These are phyloP conservation scores for Drosophila dunni DNA, from an alignment of 1,140 invertebrate species.

Conservation along the genomic window DNA sequence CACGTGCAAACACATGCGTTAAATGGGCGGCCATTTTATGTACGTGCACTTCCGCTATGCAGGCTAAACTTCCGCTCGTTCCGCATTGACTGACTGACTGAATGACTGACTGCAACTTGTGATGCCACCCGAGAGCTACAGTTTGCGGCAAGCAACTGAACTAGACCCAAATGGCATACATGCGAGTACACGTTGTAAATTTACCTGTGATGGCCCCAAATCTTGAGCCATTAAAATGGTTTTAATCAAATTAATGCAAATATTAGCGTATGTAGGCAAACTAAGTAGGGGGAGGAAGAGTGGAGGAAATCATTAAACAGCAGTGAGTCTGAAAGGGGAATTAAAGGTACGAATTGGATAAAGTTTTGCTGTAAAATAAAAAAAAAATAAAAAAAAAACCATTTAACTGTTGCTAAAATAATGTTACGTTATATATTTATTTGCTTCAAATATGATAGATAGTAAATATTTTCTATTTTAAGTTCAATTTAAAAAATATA, in stretches of 20 bases:
- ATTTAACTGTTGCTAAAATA: no score
- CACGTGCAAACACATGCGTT: conserved; percentile 77
- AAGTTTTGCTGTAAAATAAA: no score
- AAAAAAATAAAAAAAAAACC: no score
- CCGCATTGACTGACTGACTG: conserved; percentile 31
- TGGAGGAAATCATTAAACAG: background rate
- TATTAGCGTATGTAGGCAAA: conserved; percentile 54
- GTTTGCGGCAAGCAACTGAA: background rate
- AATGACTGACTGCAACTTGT: conserved; percentile 22
- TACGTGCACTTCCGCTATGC: conserved; percentile 60
- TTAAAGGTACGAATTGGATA: no score
- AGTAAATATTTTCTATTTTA: no score
- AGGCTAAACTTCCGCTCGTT: conserved; percentile 65
- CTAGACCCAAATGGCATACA: conserved; percentile 37
- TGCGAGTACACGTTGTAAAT: conserved; percentile 53
- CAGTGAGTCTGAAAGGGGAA: background rate
- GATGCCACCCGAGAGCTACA: conserved; percentile 17
- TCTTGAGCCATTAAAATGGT: conserved; percentile 76
- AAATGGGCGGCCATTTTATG: conserved; percentile 75
- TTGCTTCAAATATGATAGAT: no score
- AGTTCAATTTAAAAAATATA: no score
- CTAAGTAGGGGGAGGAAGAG: no score
- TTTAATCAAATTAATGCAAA: conserved; percentile 81
- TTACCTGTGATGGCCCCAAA: conserved; percentile 63
- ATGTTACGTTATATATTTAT: background rate